Conservation (phyloP, 2,113 vertebrate genomes). For the Cyprinodon brontotheroides region DNA sequence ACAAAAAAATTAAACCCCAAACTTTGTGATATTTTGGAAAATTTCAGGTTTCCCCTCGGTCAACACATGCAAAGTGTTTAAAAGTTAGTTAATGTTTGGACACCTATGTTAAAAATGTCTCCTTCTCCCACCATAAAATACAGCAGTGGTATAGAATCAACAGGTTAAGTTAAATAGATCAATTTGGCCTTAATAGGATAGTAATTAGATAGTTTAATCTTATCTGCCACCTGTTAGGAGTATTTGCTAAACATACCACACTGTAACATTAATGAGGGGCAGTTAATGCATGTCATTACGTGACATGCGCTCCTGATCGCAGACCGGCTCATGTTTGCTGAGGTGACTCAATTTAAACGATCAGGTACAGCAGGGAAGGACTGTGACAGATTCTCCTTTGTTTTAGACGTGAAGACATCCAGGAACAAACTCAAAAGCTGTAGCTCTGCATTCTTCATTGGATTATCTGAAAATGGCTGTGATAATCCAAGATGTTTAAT, state of each 20-base stretch:
- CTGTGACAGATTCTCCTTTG: conserved; percentile 7
- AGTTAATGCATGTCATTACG: conserved; percentile 13
- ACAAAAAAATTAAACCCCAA: too few species aligned
- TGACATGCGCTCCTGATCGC: background rate
- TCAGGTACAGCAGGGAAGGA: background rate
- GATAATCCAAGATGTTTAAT: background rate
- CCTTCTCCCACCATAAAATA: too few species aligned
- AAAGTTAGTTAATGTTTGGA: too few species aligned
- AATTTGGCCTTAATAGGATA: too few species aligned
- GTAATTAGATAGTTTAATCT: background rate
- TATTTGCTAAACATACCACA: background rate
- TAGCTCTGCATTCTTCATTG: background rate
- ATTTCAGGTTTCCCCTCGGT: too few species aligned
- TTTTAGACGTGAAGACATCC: conserved; percentile 6
- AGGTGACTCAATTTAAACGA: conserved; percentile 35
- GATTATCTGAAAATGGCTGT: background rate
- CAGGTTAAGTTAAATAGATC: background rate
- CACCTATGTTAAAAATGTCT: too few species aligned
- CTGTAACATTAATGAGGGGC: conserved; percentile 1
- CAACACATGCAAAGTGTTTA: too few species aligned
- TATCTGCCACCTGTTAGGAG: background rate
- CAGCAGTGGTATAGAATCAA: background rate
- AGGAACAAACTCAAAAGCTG: conserved; percentile 8
- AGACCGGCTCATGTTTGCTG: conserved; percentile 5
- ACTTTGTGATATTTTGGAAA: too few species aligned